Evolutionary conservation across 2,113 vertebrate species (phyloP).

Genomic region (Mesoclemmys tuberculata): DNA sequence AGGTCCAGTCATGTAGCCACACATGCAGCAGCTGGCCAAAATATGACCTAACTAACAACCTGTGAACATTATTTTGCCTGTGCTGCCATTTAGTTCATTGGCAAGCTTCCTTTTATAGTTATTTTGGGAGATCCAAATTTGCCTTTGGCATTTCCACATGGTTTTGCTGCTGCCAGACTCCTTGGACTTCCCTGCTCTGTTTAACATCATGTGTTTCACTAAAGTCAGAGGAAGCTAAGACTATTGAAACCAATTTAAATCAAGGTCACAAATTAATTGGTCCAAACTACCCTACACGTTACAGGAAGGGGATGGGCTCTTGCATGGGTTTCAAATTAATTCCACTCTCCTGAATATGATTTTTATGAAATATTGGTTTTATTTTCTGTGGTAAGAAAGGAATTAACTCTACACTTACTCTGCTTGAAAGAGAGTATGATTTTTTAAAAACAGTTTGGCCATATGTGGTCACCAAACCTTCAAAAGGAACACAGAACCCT

Average conservation of each 20-base stretch:
- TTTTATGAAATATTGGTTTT: not conserved
- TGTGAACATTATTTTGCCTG: slow-evolving; percentile 34
- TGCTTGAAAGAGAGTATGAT: not conserved
- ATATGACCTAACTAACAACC: slow-evolving; percentile 44
- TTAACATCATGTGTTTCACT: slow-evolving; percentile 31
- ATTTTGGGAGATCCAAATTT: slow-evolving; percentile 43
- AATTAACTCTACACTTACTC: accelerated
- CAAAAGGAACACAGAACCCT: not conserved
- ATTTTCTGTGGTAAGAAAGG: not conserved
- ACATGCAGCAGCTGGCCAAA: slow-evolving; percentile 47
- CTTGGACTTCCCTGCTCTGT: slow-evolving; percentile 30
- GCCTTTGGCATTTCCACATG: slow-evolving; percentile 39
- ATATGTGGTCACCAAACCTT: accelerated
- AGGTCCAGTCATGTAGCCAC: slow-evolving; percentile 19
- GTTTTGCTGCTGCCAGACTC: slow-evolving; percentile 34
- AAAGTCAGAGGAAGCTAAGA: slow-evolving; percentile 31
- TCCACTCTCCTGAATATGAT: not conserved
- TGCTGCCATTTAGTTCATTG: slow-evolving; percentile 39
- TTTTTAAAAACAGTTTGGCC: not conserved
- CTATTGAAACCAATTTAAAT: not conserved
- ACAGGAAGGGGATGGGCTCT: not conserved
- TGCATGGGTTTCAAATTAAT: not conserved
- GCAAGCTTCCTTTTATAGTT: slow-evolving; percentile 28
- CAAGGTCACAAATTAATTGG: not conserved
- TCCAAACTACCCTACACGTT: not conserved